Evolutionary conservation across 2,113 vertebrate genomes (phyloP), one percentile per base, ranked within the genome.

Genomic region (Cairina moschata): DNA sequence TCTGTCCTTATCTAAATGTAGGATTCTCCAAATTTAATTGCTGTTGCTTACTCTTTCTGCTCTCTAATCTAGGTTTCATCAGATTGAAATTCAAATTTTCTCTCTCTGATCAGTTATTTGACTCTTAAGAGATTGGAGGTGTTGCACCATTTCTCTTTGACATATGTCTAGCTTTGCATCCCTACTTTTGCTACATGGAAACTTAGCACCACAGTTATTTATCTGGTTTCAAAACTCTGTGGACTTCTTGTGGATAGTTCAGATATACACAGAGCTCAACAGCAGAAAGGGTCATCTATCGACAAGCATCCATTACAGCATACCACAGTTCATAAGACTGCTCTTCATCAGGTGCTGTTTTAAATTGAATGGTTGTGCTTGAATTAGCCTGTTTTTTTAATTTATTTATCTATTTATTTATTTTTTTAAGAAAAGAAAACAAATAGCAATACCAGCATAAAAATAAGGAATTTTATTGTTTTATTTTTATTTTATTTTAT

Each of bases 281-380:
- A 38, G 73, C 73, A 89, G 89, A 91, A 94, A 67, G 31, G 60
- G 93, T 56, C 88, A 83, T 48, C 46, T 21, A 48, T 48, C 29
- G 71, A 29, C 4, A 21, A 96, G 72, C 60, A 93, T 91, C 81
- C 48, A 60, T 95, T 91, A 95, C 22, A 92, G 68, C 36, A 68
- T 58, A 81, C 40, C 65, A 40, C 52, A 95, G 48, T 89, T 75
- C 36, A 50, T 28, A 69, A 58, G 54, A 83, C 42, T 92, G 71
- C 38, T 91, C 54, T 93, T 84, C 81, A 76, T 83, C 71, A 93
- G 25, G 10, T 50, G 36, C 77, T 82, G 78, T 44, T 60, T 73
- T 84, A 89, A 91, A 91, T 58, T 34, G 62, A 69, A 66, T 42
- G n/a, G 65, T 72, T 91, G 71, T 91, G 44, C 81, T 91, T 83